Conservation (phyloP, 2,797 vertebrate species). For the Petrocephalus sullivani region DNA sequence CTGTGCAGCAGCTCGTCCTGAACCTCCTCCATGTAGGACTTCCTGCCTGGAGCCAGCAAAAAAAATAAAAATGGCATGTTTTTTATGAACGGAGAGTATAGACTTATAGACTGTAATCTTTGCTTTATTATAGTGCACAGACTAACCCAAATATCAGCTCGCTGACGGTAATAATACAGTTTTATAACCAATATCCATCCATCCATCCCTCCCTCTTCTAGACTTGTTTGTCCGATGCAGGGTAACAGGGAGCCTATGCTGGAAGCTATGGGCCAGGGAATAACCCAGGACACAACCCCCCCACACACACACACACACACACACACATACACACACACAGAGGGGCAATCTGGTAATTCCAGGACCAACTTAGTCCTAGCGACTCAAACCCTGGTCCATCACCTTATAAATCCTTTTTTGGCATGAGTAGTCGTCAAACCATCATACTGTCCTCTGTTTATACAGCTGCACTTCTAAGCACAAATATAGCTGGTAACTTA, state of each 20-base stretch:
- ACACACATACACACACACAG: not conserved
- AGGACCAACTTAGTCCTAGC: not conserved
- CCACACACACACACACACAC: not conserved
- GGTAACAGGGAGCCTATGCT: not conserved
- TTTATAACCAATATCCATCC: not conserved
- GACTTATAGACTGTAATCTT: not conserved
- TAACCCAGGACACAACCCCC: not conserved
- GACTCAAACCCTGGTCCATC: no score
- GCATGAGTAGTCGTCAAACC: not conserved
- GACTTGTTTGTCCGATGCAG: not conserved
- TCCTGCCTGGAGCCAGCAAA: conserved; percentile 67
- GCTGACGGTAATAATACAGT: not conserved
- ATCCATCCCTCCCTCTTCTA: no score
- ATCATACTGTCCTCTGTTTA: not conserved
- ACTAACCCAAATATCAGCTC: not conserved
- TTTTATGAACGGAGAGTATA: not conserved
- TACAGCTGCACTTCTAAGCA: not conserved
- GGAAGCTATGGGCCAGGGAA: not conserved
- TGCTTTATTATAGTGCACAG: not conserved
- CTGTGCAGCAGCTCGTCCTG: conserved; percentile 89
- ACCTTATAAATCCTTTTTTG: no score
- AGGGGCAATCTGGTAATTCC: not conserved
- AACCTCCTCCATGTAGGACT: conserved; percentile 96
- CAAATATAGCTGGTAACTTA: not conserved
- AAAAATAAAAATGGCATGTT: not conserved